Conservation (phyloP, 2,113 vertebrate genomes). For the Pelvicachromis taeniatus region DNA sequence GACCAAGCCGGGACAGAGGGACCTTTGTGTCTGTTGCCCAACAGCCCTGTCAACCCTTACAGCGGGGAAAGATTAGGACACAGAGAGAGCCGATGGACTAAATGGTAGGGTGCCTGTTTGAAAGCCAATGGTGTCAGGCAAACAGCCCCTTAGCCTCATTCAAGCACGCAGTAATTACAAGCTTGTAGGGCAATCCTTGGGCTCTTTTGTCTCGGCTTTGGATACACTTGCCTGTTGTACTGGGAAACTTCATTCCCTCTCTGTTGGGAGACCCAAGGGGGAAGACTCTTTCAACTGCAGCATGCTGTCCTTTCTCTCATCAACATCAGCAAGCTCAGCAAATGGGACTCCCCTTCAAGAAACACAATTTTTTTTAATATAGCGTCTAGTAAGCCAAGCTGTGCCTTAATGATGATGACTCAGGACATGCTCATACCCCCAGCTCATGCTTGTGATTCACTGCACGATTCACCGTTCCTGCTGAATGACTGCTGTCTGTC, state of each 20-base stretch:
- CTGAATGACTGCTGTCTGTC: constrained; percentile 28
- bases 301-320: constrained; percentile 30
- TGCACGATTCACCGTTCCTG: constrained; percentile 1
- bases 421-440: background rate
- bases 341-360: background rate
- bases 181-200: constrained; percentile 62
- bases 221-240: constrained; percentile 58
- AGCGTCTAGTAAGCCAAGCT: background rate
- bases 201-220: constrained; percentile 52
- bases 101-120: constrained; percentile 58
- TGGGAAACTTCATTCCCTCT: constrained; percentile 41
- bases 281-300: constrained; percentile 15
- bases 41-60: constrained; percentile 38
- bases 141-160: constrained; percentile 58
- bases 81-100: constrained; percentile 42
- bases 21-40: constrained; percentile 67
- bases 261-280: constrained; percentile 16
- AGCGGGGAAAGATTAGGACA: constrained; percentile 49
- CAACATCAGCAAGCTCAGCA: background rate
- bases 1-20: constrained; percentile 63
- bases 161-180: constrained; percentile 67
- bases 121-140: constrained; percentile 60
- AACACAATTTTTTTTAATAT: background rate
- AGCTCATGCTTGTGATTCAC: constrained; percentile 20
- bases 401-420: constrained; percentile 12